Conservation (phyloP, 2,888 invertebrate species). For the Heteromyza rotundicornis region DNA sequence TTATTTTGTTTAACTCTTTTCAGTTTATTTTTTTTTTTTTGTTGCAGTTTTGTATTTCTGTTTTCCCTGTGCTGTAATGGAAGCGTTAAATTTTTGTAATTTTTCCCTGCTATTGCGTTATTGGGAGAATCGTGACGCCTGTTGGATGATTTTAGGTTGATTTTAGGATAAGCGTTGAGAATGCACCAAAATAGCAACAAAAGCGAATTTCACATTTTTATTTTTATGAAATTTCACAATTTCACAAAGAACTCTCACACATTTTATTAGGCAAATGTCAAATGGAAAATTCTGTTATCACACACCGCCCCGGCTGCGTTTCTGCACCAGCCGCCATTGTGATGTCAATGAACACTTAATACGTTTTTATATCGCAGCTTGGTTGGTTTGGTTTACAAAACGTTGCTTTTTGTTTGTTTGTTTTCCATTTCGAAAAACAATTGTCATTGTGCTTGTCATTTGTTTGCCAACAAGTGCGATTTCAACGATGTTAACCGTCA, state of each 20-base stretch:
- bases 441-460: not conserved
- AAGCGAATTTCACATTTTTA: too few species aligned
- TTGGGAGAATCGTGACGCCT: conserved; percentile 23
- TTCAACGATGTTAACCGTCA: conserved; percentile 1
- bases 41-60: not conserved
- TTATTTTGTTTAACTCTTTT: not conserved
- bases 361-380: conserved; percentile 13
- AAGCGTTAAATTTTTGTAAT: not conserved
- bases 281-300: not conserved
- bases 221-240: too few species aligned
- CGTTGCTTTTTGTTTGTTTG: not conserved
- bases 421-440: not conserved
- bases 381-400: conserved; percentile 9
- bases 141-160: conserved; percentile 5
- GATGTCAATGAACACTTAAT: conserved; percentile 24
- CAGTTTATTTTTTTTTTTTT: not conserved
- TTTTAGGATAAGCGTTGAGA: not conserved
- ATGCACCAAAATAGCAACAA: too few species aligned
- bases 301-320: too few species aligned
- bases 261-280: not conserved
- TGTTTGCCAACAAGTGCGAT: not conserved
- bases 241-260: too few species aligned
- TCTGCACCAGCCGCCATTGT: not conserved
- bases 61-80: too few species aligned
- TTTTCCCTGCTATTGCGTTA: not conserved